These are phyloP conservation scores for Anastrepha obliqua DNA, from an alignment of 1,140 invertebrate genomes.

Conservation along the genomic window DNA sequence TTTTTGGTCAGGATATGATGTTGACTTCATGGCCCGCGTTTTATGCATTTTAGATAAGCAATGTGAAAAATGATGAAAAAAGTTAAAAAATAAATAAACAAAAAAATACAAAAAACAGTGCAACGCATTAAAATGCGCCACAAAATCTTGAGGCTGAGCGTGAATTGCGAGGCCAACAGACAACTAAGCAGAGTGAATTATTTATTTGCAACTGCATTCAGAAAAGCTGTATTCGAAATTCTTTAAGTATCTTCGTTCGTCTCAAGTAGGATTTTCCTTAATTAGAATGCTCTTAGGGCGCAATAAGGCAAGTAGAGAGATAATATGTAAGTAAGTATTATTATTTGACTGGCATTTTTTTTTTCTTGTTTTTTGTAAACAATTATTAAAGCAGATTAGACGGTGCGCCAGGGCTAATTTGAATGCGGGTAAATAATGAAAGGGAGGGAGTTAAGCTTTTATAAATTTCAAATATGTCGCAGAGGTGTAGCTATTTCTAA, in stretches of 20 bases:
- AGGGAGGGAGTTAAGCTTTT: too few species aligned
- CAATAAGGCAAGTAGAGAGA: not conserved
- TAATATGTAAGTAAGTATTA: not conserved
- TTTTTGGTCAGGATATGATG: not conserved
- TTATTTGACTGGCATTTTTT: not conserved
- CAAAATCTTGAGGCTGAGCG: not conserved
- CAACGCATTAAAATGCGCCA: not conserved
- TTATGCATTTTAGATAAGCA: constrained; percentile 38
- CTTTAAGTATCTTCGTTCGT: not conserved
- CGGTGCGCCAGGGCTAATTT: not conserved
- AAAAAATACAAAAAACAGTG: not conserved
- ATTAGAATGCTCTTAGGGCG: constrained; percentile 39
- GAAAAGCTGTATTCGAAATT: not conserved
- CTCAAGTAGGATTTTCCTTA: constrained; percentile 46
- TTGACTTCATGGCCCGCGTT: not conserved
- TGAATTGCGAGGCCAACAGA: not conserved
- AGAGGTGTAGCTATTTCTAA: too few species aligned
- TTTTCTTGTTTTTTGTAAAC: not conserved
- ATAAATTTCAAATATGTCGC: too few species aligned
- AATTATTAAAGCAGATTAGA: not conserved
- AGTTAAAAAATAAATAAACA: not conserved
- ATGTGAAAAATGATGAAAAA: not conserved
- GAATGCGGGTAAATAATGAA: not conserved
- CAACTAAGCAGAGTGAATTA: not conserved
- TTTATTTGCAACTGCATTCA: not conserved